Conservation (phyloP, 2,888 invertebrate genomes). For the Cataglyphis altisquamis region DNA sequence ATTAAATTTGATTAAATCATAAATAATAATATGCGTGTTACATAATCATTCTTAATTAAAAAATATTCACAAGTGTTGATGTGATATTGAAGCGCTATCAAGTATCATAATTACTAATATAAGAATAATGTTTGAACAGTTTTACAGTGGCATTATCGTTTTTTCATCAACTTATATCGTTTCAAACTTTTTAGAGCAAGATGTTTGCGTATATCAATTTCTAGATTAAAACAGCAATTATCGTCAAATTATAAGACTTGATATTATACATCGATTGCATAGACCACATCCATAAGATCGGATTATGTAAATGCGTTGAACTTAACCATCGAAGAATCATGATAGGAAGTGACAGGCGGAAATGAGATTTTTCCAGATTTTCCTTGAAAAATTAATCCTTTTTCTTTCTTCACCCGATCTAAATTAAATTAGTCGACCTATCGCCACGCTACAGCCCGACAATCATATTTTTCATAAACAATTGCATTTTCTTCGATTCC, state of each 20-base stretch:
- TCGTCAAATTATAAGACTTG: conserved; percentile 26
- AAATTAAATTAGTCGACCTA: conserved; percentile 15
- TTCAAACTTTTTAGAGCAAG: neutral
- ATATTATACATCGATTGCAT: conserved; percentile 50
- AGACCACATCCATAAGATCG: conserved; percentile 10
- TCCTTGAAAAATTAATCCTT: conserved; percentile 49
- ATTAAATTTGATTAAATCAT: conserved; percentile 16
- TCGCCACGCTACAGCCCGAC: neutral
- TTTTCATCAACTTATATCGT: neutral
- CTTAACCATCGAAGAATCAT: conserved; percentile 18
- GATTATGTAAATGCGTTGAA: conserved; percentile 52
- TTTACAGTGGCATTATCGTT: neutral
- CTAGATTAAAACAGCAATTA: conserved; percentile 40
- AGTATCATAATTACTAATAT: neutral
- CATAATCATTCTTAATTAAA: conserved; percentile 24
- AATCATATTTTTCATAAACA: conserved; percentile 20
- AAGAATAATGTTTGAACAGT: neutral
- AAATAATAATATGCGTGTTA: neutral
- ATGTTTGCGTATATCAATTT: neutral
- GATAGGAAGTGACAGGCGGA: conserved; percentile 29
- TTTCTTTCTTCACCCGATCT: neutral
- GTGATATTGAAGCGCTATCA: neutral
- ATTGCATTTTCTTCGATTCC: neutral
- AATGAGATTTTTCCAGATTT: conserved; percentile 43
- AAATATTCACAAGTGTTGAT: neutral